Conservation (phyloP, 2,888 invertebrate genomes). For the Ceratothoa steindachneri region DNA sequence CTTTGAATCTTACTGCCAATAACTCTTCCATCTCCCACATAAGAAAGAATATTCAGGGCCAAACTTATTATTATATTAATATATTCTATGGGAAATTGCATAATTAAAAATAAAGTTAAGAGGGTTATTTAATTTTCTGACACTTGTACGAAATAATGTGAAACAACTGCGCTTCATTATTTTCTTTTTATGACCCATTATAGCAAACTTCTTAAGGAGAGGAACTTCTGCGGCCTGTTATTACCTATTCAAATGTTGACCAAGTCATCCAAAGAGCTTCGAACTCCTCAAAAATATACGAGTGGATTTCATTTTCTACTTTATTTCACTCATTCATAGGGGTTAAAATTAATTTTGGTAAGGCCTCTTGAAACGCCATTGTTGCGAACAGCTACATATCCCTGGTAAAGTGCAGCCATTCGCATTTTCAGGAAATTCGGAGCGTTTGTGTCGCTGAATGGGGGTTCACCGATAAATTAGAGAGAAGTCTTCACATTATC, state of each 20-base stretch:
- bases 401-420: too few species aligned
- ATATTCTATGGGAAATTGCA: neutral
- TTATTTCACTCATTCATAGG: neutral
- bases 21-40: neutral
- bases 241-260: neutral
- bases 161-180: neutral
- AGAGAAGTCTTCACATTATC: neutral
- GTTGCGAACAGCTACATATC: too few species aligned
- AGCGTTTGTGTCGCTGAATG: neutral
- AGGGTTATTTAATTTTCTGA: neutral
- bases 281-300: neutral
- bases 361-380: too few species aligned
- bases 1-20: too few species aligned
- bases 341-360: neutral
- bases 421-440: too few species aligned
- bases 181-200: neutral
- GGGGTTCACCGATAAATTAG: neutral
- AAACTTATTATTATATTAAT: neutral
- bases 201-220: neutral
- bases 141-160: neutral
- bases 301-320: neutral
- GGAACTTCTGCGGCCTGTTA: neutral
- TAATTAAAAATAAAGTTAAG: neutral
- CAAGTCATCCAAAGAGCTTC: neutral
- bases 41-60: neutral